These are phyloP conservation scores for Resseliella maxima DNA, from an alignment of 2,888 invertebrate genomes.

Conservation along the genomic window DNA sequence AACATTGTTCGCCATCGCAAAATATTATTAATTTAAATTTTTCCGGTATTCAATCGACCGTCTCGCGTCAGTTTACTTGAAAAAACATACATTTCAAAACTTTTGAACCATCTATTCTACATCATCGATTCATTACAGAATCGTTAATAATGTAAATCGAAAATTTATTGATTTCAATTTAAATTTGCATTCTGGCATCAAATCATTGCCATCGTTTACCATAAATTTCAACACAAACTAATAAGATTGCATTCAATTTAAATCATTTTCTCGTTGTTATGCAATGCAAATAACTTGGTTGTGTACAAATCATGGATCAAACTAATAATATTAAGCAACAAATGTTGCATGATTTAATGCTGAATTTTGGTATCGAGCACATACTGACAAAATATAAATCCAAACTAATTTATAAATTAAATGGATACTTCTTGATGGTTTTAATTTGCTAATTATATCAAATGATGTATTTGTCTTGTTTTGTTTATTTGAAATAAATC, in stretches of 20 bases:
- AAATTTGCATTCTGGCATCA: not conserved
- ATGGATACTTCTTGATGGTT: not conserved
- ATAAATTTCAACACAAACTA: not conserved
- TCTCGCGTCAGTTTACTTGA: too few species aligned
- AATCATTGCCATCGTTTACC: not conserved
- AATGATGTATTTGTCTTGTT: not conserved
- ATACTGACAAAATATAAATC: not conserved
- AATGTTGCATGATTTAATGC: not conserved
- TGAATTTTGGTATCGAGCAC: not conserved
- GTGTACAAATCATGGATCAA: too few species aligned
- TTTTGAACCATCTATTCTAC: too few species aligned
- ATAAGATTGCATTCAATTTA: not conserved
- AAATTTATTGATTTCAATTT: not conserved
- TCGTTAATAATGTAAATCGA: not conserved
- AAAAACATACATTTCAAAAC: too few species aligned
- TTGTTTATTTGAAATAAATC: not conserved
- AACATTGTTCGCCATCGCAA: too few species aligned
- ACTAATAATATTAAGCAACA: not conserved
- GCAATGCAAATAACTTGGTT: too few species aligned
- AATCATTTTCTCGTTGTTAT: not conserved
- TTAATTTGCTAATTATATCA: slow-evolving; percentile 2
- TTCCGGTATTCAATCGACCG: too few species aligned
- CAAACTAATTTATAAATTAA: not conserved
- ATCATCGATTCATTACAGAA: too few species aligned
- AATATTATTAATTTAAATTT: too few species aligned